phyloP scores from a whole-genome alignment of 2,888 invertebrate species.

The Hofmannophila pseudospretella region DNA sequence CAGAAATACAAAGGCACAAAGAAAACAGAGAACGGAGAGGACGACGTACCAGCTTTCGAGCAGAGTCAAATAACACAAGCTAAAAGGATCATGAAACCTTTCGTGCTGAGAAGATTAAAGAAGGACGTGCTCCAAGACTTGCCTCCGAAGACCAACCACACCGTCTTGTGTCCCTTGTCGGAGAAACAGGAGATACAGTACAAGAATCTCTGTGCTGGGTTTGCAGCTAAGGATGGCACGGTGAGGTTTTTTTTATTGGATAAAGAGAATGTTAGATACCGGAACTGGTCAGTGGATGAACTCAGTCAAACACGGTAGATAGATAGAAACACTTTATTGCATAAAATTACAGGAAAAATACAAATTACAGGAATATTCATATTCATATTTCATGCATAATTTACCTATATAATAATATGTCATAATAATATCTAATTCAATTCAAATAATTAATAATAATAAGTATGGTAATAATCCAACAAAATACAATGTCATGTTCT shows the following conservation, averaged over 20 bases:
- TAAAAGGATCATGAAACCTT: constrained; percentile 97
- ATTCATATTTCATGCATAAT: too few relatives aligned
- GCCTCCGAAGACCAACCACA: constrained; percentile 87
- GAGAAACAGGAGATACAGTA: constrained; percentile 86
- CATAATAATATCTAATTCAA: too few relatives aligned
- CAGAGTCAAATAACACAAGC: constrained; percentile 94
- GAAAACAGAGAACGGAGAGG: constrained; percentile 68
- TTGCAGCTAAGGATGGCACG: constrained; percentile 79
- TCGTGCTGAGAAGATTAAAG: constrained; percentile 92
- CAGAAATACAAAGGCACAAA: constrained; percentile 77
- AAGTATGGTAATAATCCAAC: too few relatives aligned
- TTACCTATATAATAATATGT: too few relatives aligned
- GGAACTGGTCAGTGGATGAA: too few relatives aligned
- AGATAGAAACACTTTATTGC: too few relatives aligned
- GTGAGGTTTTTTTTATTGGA: constrained; percentile 41
- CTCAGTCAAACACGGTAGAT: too few relatives aligned
- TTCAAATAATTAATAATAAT: too few relatives aligned
- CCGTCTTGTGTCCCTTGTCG: constrained; percentile 81
- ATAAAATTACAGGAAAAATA: too few relatives aligned
- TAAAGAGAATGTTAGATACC: too few relatives aligned
- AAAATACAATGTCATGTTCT: too few relatives aligned
- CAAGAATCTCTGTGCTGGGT: constrained; percentile 82
- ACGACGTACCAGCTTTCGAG: constrained; percentile 88
- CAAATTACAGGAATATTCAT: too few relatives aligned
- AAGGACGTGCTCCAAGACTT: constrained; percentile 90